Evolutionary conservation across 2,888 invertebrate species (phyloP).

Genomic region (Onchidella celtica): DNA sequence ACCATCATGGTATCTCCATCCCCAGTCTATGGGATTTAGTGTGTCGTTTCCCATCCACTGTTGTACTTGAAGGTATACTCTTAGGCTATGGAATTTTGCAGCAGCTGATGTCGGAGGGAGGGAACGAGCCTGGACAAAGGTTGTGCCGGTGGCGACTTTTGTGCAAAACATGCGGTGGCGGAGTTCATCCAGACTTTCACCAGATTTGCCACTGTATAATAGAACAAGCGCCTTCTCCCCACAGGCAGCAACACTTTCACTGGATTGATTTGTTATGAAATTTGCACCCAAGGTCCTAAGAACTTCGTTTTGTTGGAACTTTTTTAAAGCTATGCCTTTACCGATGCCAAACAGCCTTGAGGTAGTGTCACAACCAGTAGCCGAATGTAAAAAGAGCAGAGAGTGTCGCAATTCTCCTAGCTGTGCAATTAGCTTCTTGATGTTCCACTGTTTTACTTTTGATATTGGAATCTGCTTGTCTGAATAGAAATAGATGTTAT

Average conservation of each 20-base stretch:
- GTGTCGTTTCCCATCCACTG: slow-evolving; percentile 25
- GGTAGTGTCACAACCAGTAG: slow-evolving; percentile 54
- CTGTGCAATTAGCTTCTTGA: neutral
- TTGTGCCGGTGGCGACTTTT: neutral
- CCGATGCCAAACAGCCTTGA: slow-evolving; percentile 54
- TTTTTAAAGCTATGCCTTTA: slow-evolving; percentile 39
- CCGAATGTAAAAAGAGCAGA: slow-evolving; percentile 49
- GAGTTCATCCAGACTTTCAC: slow-evolving; percentile 22
- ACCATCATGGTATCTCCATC: too few species aligned
- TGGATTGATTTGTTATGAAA: too few species aligned
- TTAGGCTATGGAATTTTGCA: slow-evolving; percentile 43
- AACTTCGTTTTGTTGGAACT: slow-evolving; percentile 2
- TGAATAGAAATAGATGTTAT: slow-evolving; percentile 33
- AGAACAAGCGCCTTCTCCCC: slow-evolving; percentile 16
- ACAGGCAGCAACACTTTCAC: too few species aligned
- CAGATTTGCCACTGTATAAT: slow-evolving; percentile 33
- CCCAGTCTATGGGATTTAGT: neutral
- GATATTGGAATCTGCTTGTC: neutral
- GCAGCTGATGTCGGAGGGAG: slow-evolving; percentile 44
- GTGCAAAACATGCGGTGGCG: slow-evolving; percentile 33
- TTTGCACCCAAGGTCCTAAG: too few species aligned
- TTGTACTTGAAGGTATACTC: slow-evolving; percentile 49
- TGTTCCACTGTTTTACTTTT: slow-evolving; percentile 2
- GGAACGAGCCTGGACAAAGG: slow-evolving; percentile 22
- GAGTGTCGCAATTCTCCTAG: slow-evolving; percentile 41